Conservation (phyloP, 2,888 invertebrate species). For the Sycophila texana region DNA sequence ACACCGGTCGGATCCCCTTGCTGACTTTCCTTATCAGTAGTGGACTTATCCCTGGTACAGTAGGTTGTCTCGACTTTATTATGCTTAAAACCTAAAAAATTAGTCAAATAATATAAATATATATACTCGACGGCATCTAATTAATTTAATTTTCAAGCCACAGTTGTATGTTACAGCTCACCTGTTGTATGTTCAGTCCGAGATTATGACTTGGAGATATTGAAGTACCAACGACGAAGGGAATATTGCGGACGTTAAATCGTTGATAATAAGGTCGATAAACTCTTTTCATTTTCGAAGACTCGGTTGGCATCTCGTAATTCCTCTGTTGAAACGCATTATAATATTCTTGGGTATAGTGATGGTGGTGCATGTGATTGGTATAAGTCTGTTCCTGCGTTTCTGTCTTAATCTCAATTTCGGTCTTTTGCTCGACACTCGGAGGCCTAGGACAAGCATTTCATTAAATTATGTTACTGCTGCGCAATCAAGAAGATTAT, state of each 20-base stretch:
- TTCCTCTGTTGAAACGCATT: constrained; percentile 62
- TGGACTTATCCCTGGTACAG: constrained; percentile 62
- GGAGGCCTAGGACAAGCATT: neutral
- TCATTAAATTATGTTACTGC: neutral
- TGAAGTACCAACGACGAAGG: constrained; percentile 81
- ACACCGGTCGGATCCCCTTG: constrained; percentile 64
- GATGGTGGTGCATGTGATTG: neutral
- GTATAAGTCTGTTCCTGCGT: neutral
- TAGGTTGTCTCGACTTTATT: constrained; percentile 69
- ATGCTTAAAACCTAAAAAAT: constrained; percentile 66
- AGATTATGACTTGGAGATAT: constrained; percentile 81
- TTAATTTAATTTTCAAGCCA: constrained; percentile 3
- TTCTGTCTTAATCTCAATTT: neutral
- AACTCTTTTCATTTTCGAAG: constrained; percentile 81
- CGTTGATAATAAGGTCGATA: constrained; percentile 77
- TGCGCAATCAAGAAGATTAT: too few species aligned
- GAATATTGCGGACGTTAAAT: constrained; percentile 78
- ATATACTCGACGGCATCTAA: too few species aligned
- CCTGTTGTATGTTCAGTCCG: constrained; percentile 82
- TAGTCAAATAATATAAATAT: constrained; percentile 5
- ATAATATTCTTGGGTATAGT: constrained; percentile 35
- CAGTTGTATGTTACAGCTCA: too few species aligned
- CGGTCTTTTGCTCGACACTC: neutral
- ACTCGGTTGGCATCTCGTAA: constrained; percentile 82
- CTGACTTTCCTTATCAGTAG: constrained; percentile 69